Conservation (phyloP, 2,888 invertebrate genomes). For the Bellardia pandia region DNA sequence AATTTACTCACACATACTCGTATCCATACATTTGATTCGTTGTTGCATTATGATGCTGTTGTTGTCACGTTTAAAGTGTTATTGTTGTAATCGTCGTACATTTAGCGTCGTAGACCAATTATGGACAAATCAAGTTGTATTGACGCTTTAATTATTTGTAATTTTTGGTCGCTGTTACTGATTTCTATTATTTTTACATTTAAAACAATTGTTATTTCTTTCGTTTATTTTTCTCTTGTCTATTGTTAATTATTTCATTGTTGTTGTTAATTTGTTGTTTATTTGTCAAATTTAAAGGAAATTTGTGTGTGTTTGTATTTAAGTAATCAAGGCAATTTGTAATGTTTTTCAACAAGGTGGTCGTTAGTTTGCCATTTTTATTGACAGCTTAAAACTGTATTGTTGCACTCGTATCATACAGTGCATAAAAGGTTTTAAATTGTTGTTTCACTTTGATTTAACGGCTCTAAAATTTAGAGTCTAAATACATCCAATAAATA, state of each 20-base stretch:
- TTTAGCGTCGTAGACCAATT: constrained; percentile 56
- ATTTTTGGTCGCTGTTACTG: constrained; percentile 39
- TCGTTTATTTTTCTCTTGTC: constrained; percentile 3
- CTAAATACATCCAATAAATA: no score
- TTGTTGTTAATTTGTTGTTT: constrained; percentile 62
- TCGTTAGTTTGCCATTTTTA: background rate
- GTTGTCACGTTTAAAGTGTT: constrained; percentile 70
- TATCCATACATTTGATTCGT: constrained; percentile 19
- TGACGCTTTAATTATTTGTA: constrained; percentile 74
- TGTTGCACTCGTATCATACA: background rate
- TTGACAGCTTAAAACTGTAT: background rate
- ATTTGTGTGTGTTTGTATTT: constrained; percentile 41
- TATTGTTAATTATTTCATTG: constrained; percentile 62
- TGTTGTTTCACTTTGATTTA: background rate
- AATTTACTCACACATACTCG: constrained; percentile 40
- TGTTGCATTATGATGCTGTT: constrained; percentile 43
- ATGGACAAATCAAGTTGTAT: constrained; percentile 74
- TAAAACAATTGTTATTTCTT: constrained; percentile 42
- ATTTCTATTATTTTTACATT: constrained; percentile 37
- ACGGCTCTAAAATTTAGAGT: no score
- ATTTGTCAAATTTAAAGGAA: constrained; percentile 54
- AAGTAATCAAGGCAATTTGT: constrained; percentile 51
- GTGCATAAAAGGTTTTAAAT: background rate
- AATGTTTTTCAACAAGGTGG: constrained; percentile 35
- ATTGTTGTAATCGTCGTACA: constrained; percentile 47